Evolutionary conservation across 2,888 invertebrate species (phyloP).

Genomic region (Proisotoma minuta): DNA sequence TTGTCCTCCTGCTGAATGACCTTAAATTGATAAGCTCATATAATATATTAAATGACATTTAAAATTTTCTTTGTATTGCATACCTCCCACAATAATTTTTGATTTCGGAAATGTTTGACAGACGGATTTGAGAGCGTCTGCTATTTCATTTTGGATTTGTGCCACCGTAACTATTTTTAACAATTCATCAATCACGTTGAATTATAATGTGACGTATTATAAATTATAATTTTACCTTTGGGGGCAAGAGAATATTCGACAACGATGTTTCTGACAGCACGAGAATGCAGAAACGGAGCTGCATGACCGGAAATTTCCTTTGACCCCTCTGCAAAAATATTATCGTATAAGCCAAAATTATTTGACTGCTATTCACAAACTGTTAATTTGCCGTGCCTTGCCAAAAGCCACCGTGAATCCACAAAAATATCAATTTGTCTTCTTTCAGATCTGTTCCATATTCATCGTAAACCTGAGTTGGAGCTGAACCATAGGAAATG

Average conservation of each 20-base stretch:
- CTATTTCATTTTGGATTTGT: slow-evolving; percentile 61
- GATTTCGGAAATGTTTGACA: slow-evolving; percentile 60
- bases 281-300: slow-evolving; percentile 60
- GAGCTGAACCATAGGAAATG: slow-evolving; percentile 62
- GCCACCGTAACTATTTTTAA: slow-evolving; percentile 51
- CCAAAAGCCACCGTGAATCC: slow-evolving; percentile 87
- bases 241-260: slow-evolving; percentile 81
- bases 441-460: slow-evolving; percentile 44
- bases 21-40: background rate
- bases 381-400: slow-evolving; percentile 54
- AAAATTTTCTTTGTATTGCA: background rate
- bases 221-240: slow-evolving; percentile 51
- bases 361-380: background rate
- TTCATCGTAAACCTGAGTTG: slow-evolving; percentile 58
- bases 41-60: background rate
- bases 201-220: background rate
- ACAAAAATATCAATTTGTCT: slow-evolving; percentile 69
- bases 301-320: slow-evolving; percentile 60
- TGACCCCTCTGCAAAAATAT: slow-evolving; percentile 15
- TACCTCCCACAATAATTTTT: slow-evolving; percentile 52
- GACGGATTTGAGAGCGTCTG: slow-evolving; percentile 59
- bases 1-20: slow-evolving; percentile 84
- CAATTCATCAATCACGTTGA: too few species aligned
- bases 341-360: background rate
- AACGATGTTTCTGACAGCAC: slow-evolving; percentile 64